Evolutionary conservation across 2,113 vertebrate species (phyloP), one percentile per base, ranked within the genome.

Genomic region (Parus major): DNA sequence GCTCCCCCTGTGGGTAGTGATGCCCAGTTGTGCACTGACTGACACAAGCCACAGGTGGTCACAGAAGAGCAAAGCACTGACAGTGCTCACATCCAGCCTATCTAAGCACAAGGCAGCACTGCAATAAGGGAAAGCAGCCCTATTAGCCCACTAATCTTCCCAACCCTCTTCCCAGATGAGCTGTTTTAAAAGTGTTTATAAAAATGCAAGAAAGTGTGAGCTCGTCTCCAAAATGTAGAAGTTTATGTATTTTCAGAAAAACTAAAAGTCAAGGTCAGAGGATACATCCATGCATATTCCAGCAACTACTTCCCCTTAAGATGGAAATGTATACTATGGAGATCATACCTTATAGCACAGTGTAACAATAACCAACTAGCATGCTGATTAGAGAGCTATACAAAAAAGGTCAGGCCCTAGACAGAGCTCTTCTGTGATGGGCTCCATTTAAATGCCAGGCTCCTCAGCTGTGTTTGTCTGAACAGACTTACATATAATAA

Each of bases 381-480:
- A 87, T 69, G 94, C 72, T 96, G 92, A 96, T 95, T 95, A 97
- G 93, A 90, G 53, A 86, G 86, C 86, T 84, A 75, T 61, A 95
- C 80, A 93, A 95, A 94, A 96, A 93, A 83, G 92, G 90, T 96
- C 90, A 92, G 69, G 81, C 68, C 64, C 82, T 81, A 95, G 93
- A 85, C 80, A 93, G n/a, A 90, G 76, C 88, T 93, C 68, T 50
- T 88, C 60, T 0, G 0, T 71, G 79, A 92, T 49, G 70, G 86
- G 93, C 78, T 94, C 92, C 77, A 86, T 92, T 95, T 90, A 95
- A 97, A 96, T 92, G 94, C 88, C 90, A 94, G 76, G 36, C 49
- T 95, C 76, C 92, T 92, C 90, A 92, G 90, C 72, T 88, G 82
- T 78, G 76, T 95, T 95, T 95, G 82, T 88, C 65, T 86, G 90